A percentile compares a stretch with the other conserved stretches of the same genome.
Evolutionary conservation across 1,140 invertebrate genomes (phyloP).

Genomic region (Diabrotica virgifera): DNA sequence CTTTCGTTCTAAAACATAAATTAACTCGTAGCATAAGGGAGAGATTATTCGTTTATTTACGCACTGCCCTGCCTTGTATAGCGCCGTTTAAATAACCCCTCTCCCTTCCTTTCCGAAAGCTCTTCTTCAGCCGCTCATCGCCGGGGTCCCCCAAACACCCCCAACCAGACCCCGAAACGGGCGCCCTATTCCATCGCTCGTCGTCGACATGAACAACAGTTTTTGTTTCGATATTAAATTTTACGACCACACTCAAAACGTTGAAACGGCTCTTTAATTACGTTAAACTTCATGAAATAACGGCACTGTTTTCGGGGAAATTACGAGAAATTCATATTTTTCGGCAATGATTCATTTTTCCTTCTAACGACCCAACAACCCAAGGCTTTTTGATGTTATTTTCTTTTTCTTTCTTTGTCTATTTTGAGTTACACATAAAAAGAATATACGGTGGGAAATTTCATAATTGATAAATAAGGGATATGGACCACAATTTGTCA

Average conservation of each 20-base stretch:
- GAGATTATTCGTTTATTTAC: slow-evolving; percentile 12
- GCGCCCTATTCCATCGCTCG: neutral
- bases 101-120: neutral
- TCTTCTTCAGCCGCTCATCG: neutral
- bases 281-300: slow-evolving; percentile 8
- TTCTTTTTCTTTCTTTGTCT: too few species aligned
- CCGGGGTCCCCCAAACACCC: neutral
- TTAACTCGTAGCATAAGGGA: slow-evolving; percentile 7
- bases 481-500: too few species aligned
- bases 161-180: neutral
- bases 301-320: slow-evolving; percentile 3
- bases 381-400: too few species aligned
- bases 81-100: neutral
- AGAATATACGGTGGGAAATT: too few species aligned
- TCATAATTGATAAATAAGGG: too few species aligned
- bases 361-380: too few species aligned
- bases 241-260: slow-evolving; percentile 6
- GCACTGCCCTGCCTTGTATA: neutral
- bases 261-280: slow-evolving; percentile 11
- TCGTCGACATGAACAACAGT: slow-evolving; percentile 1
- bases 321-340: neutral
- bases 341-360: neutral
- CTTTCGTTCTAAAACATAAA: neutral
- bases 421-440: too few species aligned
- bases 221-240: slow-evolving; percentile 14